Evolutionary conservation across 2,888 invertebrate species (phyloP), one percentile per base, ranked within the genome.

Genomic region (Caenorhabditis sp.): DNA sequence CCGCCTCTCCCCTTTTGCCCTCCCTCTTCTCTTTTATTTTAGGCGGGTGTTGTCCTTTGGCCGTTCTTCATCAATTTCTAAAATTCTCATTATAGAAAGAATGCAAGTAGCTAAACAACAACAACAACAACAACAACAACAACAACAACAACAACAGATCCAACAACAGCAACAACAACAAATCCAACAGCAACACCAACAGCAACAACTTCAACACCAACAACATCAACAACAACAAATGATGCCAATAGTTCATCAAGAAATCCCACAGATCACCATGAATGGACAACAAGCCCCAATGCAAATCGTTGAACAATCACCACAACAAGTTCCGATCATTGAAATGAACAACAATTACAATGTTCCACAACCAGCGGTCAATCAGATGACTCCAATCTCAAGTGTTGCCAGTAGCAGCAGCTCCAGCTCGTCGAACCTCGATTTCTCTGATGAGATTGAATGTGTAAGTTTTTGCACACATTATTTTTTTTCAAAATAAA

Each of bases 341-440:
- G 43, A 43, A 17, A 37, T 43, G 43, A 43, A 17, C 43, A 43
- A 43, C 14, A 43, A 43, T 17, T 71, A 63, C 58, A 66, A 63
- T 24, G 60, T 62, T 4, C 67, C 72, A 26, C 72, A 68, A 62
- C 61, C 53, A 19, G 31, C 26, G 24, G 51, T 61, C 49, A 65
- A 58, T 37, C 65, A 61, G 36, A 72, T 58, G 49, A 72, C 72
- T 0, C 72, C 72, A 14, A 65, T 72, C n/a, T 72, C 72, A 17
- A 72, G 72, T 36, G 72, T 72, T 8, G 72, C 72, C 0, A 72
- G 72, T 66, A 72, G 53, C 49, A 72, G 71, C 62, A 67, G 67
- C 4, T 66, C 63, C 1, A 58, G 21, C 6, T 36, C 19, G 6
- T 37, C 59, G 59, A 73, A 60, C 57, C 23, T 66, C 5, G 73